Percentiles rank a stretch among this genome's conserved stretches.
Evolutionary conservation across 1,140 invertebrate genomes (phyloP).

Genomic region (Stegodyphus mimosarum): DNA sequence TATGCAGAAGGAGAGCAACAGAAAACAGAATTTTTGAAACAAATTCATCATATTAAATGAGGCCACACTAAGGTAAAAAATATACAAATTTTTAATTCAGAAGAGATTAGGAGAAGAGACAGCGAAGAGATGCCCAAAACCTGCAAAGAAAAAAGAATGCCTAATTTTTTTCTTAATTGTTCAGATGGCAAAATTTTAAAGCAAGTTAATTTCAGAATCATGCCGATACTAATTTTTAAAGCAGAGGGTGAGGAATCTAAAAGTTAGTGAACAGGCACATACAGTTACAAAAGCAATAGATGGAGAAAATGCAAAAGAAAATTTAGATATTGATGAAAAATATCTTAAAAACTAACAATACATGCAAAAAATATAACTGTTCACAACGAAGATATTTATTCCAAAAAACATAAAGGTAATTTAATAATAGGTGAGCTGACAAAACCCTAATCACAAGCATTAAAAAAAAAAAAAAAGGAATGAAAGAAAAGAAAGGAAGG

Average conservation of each 20-base stretch:
- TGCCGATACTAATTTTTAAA: conserved; percentile 12
- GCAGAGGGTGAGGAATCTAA: conserved; percentile 2
- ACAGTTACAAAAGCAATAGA: neutral
- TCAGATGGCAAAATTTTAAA: conserved; percentile 24
- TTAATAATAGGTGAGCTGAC: no score
- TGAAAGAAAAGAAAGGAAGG: no score
- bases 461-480: no score
- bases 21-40: neutral
- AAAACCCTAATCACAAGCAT: no score
- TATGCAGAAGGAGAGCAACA: no score
- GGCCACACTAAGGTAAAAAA: conserved; percentile 52
- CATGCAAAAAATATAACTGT: no score
- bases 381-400: no score
- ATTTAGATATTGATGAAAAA: no score
- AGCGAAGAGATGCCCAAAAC: conserved; percentile 51
- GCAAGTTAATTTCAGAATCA: conserved; percentile 12
- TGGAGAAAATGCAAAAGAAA: neutral
- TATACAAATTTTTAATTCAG: conserved; percentile 47
- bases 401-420: no score
- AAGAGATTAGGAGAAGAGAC: conserved; percentile 56
- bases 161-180: conserved; percentile 52
- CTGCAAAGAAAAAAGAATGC: conserved; percentile 57
- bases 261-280: no score
- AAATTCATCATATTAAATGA: neutral
- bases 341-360: no score